Evolutionary conservation across 2,888 invertebrate species (phyloP), one percentile per base, ranked within the genome.

Genomic region (Pimpla rufipes): DNA sequence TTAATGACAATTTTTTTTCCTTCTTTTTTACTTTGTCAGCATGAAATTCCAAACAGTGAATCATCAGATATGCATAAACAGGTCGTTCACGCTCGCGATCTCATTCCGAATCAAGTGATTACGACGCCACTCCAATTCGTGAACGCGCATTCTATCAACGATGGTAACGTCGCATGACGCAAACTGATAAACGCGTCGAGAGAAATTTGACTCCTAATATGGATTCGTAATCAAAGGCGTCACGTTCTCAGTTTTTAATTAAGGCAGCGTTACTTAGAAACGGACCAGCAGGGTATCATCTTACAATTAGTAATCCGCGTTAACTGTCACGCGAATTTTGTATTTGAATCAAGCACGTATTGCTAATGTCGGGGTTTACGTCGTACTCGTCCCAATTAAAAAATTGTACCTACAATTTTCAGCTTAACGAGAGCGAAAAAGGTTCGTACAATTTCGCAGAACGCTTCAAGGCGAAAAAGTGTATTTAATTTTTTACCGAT

Each of bases 31-130:
- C 66, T 45, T 68, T 23, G 55, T 76, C 77, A 83, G 86, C 87
- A 74, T 84, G 81, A 83, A 87, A 88, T 87, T 87, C 88, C 87
- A 74, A 84, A 84, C 79, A 82, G 85, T 88, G 89, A 89, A 87
- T 89, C 90, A 88, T 68, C 66, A 83, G 81, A 83, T 83, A 85
- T 81, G 81, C 77, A 85, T 83, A 85, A 87, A 87, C 83, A 87
- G 89, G 88, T 87, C 89, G 85, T 77, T 68, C 35, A 35, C 35
- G 29, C 21, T 37, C 45, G 66, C 45, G 66, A 42, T 50, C 50
- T 50, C 10, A 29, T 68, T 68, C 67, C 35, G 50, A 68, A 35
- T 50, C 67, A 16, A 47, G 67, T 10, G 67, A 68, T 68, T 68
- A 47, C 67, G 67, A 50, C 18, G 29, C 13, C 16, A 29, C 47